Evolutionary conservation across 2,888 invertebrate species (phyloP), one percentile per base, ranked within the genome.

Genomic region (Lasioglossum villosulum): DNA sequence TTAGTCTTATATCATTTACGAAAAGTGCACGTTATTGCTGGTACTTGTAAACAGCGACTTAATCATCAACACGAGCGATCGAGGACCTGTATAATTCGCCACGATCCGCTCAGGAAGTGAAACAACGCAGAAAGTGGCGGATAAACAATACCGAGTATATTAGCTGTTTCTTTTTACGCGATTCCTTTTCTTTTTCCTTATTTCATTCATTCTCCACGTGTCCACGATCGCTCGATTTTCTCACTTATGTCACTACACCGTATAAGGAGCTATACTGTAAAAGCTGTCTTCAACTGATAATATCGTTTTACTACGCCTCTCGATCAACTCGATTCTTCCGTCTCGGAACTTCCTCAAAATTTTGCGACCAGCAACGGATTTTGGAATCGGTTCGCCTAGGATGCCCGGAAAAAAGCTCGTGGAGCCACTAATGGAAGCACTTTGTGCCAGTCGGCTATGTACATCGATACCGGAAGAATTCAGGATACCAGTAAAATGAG

Each of bases 201-300:
- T 1, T n/a, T 27, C 14, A 30, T 52, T 52, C 2, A 14, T 73
- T 56, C 39, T 23, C n/a, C 27, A 56, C n/a, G 39, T 27, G 39
- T 73, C 82, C 79, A 75, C 71, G 68, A 82, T 70, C 71, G 78
- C 73, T 82, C 83, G 80, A 75, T 45, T 56, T 48, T 70, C 34
- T 71, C 75, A 56, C 70, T 86, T 86, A 83, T 66, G 78, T 82
- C 75, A 78, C 77, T 79, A 82, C 89, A 91, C 88, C 90, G 75
- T 84, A 89, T 86, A 92, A 87, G 90, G 91, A 92, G 89, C 91
- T 92, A 91, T 89, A 91, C 91, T 89, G 85, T 89, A 85, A 85
- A 72, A 85, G 92, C 92, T 92, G 92, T 92, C 92, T 92, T 88
- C 91, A 92, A 90, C 82, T 90, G 92, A 91, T 89, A 84, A 90